A percentile compares a stretch with the other conserved stretches of the same genome.
Conservation (phyloP, 2,888 invertebrate species). For the Pachliopta kotzebuea region DNA sequence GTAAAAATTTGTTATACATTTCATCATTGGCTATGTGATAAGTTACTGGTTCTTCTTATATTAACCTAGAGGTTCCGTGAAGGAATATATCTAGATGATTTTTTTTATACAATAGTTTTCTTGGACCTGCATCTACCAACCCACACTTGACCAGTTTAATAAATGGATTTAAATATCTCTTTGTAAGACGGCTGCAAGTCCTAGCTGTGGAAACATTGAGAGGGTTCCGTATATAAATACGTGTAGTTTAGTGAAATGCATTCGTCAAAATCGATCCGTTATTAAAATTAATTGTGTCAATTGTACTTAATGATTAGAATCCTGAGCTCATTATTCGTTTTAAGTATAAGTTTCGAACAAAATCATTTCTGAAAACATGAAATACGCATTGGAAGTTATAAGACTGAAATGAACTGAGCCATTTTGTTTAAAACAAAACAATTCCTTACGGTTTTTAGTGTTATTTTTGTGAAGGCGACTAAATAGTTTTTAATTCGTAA, state of each 20-base stretch:
- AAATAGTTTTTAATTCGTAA: slow-evolving; percentile 21
- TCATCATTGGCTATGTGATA: too few species aligned
- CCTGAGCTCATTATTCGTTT: slow-evolving; percentile 36
- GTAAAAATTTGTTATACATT: too few species aligned
- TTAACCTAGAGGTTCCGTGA: too few species aligned
- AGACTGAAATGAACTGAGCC: slow-evolving; percentile 50
- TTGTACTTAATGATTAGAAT: slow-evolving; percentile 48
- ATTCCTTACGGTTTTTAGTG: slow-evolving; percentile 24
- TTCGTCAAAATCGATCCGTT: slow-evolving; percentile 17
- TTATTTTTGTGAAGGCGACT: slow-evolving; percentile 28
- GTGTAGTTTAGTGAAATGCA: slow-evolving; percentile 22
- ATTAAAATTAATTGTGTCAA: slow-evolving; percentile 24
- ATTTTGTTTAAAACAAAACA: slow-evolving; percentile 30
- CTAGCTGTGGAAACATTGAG: too few species aligned
- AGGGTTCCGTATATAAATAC: not conserved
- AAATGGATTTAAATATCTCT: too few species aligned
- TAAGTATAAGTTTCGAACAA: slow-evolving; percentile 43
- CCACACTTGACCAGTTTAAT: too few species aligned
- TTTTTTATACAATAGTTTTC: too few species aligned
- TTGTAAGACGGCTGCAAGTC: too few species aligned
- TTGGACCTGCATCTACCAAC: too few species aligned
- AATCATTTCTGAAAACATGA: slow-evolving; percentile 23
- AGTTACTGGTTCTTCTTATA: too few species aligned
- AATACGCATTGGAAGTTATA: slow-evolving; percentile 42
- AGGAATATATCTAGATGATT: too few species aligned